Evolutionary conservation across 2,888 invertebrate species (phyloP).

Genomic region (Phengaris arion): DNA sequence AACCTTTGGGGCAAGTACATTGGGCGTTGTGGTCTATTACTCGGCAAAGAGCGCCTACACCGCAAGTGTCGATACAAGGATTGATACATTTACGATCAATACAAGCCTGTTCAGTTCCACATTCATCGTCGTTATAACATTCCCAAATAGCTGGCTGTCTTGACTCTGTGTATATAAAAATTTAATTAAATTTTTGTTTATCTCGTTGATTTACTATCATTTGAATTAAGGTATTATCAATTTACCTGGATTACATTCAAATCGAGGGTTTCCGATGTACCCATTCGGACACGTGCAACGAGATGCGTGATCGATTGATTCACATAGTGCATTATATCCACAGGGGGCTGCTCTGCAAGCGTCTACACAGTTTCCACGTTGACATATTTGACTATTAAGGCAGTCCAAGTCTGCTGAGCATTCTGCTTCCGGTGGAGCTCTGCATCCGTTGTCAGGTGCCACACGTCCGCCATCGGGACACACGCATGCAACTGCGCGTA

Average conservation of each 20-base stretch:
- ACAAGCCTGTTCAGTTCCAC: slow-evolving; percentile 86
- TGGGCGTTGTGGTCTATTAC: slow-evolving; percentile 86
- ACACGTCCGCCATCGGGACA: slow-evolving; percentile 90
- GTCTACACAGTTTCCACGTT: slow-evolving; percentile 86
- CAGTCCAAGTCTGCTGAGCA: slow-evolving; percentile 89
- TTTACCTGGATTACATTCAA: slow-evolving; percentile 85
- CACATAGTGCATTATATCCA: slow-evolving; percentile 90
- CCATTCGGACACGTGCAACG: slow-evolving; percentile 88
- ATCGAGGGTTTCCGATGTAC: slow-evolving; percentile 87
- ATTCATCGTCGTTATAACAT: slow-evolving; percentile 89
- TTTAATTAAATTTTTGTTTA: slow-evolving; percentile 21
- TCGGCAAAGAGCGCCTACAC: slow-evolving; percentile 89
- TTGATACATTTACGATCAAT: slow-evolving; percentile 87
- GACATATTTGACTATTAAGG: slow-evolving; percentile 85
- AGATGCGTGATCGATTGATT: slow-evolving; percentile 86
- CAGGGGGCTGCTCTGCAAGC: slow-evolving; percentile 89
- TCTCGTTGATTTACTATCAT: background rate
- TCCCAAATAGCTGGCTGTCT: slow-evolving; percentile 77
- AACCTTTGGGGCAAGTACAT: slow-evolving; percentile 90
- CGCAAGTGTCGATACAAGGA: slow-evolving; percentile 89
- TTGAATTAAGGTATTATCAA: slow-evolving; percentile 29
- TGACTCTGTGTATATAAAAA: slow-evolving; percentile 54
- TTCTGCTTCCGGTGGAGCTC: slow-evolving; percentile 78
- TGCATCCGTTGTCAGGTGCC: slow-evolving; percentile 86
- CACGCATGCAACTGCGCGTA: slow-evolving; percentile 91